These are phyloP conservation scores for Pseudorectes ferrugineus DNA, from an alignment of 2,113 vertebrate genomes.

Conservation along the genomic window DNA sequence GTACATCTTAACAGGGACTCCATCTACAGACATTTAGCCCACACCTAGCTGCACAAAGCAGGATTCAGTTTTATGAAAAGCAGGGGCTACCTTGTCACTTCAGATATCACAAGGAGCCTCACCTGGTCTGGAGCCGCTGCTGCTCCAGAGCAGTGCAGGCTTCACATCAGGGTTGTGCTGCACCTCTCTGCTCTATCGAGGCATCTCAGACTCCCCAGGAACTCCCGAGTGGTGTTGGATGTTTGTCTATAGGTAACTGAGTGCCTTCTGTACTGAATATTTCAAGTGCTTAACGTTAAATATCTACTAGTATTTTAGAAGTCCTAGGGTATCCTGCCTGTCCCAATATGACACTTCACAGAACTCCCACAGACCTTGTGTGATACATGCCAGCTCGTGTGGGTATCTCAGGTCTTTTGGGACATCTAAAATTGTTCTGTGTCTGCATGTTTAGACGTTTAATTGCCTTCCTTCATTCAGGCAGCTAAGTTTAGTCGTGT, in stretches of 20 bases:
- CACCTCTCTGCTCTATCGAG: accelerated
- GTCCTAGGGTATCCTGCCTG: neutral
- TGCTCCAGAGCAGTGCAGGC: neutral
- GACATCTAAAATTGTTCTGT: neutral
- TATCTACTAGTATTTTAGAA: neutral
- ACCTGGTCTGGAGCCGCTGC: neutral
- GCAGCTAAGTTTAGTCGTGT: neutral
- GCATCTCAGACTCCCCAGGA: neutral
- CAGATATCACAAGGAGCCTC: neutral
- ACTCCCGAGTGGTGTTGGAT: neutral
- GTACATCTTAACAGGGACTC: neutral
- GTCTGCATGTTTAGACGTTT: neutral
- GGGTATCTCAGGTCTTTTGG: neutral
- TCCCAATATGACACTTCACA: neutral
- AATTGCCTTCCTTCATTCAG: neutral
- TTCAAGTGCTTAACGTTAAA: neutral
- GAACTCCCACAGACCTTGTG: neutral
- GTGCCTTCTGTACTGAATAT: neutral
- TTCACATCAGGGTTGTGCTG: accelerated
- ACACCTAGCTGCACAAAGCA: neutral
- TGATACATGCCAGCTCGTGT: neutral
- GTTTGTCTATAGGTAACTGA: neutral
- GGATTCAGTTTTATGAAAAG: neutral
- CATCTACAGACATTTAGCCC: neutral
- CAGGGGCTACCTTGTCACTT: neutral